Percentiles rank a stretch among this genome's conserved stretches.
Conservation (phyloP, 2,113 vertebrate genomes). For the Eudyptes chrysolophus region DNA sequence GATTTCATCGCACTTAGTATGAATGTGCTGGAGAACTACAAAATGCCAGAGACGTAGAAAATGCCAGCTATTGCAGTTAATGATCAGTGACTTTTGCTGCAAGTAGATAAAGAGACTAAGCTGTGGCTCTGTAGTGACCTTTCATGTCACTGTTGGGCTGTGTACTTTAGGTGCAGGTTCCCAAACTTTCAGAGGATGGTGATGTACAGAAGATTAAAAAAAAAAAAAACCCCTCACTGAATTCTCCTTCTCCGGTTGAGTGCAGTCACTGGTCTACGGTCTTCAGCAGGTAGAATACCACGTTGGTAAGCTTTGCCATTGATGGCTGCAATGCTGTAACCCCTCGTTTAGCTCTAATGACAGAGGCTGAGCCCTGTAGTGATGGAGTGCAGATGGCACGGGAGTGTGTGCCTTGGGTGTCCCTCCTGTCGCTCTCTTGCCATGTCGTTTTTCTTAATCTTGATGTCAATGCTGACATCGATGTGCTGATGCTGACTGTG, state of each 20-base stretch:
- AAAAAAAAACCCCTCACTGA: background rate
- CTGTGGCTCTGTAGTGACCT: background rate
- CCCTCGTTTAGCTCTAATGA: background rate
- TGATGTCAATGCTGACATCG: background rate
- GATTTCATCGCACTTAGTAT: background rate
- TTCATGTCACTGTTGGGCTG: background rate
- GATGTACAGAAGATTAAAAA: background rate
- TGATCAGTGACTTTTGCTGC: slow-evolving; percentile 17
- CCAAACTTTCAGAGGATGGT: background rate
- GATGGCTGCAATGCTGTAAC: background rate
- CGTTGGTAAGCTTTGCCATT: background rate
- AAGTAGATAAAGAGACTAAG: background rate
- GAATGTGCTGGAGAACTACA: background rate
- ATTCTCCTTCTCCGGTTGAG: background rate
- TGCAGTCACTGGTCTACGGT: background rate
- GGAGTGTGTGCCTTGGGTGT: background rate
- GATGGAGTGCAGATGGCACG: background rate
- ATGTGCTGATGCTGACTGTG: background rate
- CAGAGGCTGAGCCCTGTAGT: background rate
- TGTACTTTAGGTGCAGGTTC: background rate
- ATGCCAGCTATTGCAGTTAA: background rate
- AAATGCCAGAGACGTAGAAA: background rate
- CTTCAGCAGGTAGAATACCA: background rate
- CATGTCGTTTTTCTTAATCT: background rate
- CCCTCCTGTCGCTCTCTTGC: background rate